A percentile compares a stretch with the other conserved stretches of the same genome.
Evolutionary conservation across 2,888 invertebrate genomes (phyloP).

Genomic region (Mesoligia furuncula): DNA sequence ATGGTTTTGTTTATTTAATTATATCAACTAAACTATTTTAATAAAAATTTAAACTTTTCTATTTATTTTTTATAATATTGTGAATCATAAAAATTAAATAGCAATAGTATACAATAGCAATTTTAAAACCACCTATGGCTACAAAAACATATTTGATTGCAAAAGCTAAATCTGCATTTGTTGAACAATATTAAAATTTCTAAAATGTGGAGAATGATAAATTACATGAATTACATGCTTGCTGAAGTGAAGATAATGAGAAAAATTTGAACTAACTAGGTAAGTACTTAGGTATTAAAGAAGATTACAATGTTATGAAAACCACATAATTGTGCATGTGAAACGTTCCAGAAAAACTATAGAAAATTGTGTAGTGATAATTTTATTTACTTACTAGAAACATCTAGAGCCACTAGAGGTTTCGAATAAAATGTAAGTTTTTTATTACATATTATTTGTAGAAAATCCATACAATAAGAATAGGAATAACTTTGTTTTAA

Average conservation of each 20-base stretch:
- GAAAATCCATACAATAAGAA: neutral
- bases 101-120: too few species aligned
- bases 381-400: neutral
- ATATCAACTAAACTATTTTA: neutral
- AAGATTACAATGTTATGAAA: constrained; percentile 18
- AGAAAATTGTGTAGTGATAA: neutral
- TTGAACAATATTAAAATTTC: neutral
- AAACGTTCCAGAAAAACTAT: neutral
- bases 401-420: neutral
- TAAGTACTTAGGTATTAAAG: neutral
- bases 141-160: neutral
- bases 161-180: constrained; percentile 2
- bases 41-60: neutral
- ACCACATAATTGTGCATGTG: constrained; percentile 10
- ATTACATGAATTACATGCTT: too few species aligned
- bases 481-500: neutral
- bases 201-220: neutral
- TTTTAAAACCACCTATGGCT: neutral
- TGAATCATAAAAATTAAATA: neutral
- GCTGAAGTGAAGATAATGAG: neutral
- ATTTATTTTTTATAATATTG: neutral
- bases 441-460: neutral
- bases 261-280: too few species aligned
- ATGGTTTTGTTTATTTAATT: neutral
- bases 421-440: neutral